Conservation (phyloP, 2,888 invertebrate species). For the Hecatera dysodea region DNA sequence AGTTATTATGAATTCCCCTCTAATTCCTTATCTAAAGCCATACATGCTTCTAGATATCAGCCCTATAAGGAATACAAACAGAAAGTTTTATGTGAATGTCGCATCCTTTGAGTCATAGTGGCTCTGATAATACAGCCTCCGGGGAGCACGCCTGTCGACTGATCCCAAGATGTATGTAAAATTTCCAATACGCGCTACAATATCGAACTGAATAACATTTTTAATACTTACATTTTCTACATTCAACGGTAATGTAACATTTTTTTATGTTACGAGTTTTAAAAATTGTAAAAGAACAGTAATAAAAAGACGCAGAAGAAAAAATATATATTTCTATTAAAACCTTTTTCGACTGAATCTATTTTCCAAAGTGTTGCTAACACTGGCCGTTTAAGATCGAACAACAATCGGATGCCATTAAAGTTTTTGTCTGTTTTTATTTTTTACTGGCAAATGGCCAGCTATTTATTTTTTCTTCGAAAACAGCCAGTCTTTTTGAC, state of each 20-base stretch:
- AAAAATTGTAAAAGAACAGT: not conserved
- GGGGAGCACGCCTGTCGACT: slow-evolving; percentile 68
- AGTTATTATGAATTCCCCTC: not conserved
- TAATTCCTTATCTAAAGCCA: slow-evolving; percentile 1
- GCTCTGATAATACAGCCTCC: slow-evolving; percentile 70
- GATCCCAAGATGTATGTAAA: slow-evolving; percentile 76
- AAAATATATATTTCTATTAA: not conserved
- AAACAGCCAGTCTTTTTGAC: slow-evolving; percentile 15
- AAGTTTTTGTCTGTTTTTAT: not conserved
- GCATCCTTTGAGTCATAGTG: slow-evolving; percentile 66
- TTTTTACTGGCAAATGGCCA: slow-evolving; percentile 18
- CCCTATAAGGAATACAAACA: slow-evolving; percentile 49
- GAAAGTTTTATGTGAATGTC: slow-evolving; percentile 67
- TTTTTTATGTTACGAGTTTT: slow-evolving; percentile 16
- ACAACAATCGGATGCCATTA: slow-evolving; percentile 42
- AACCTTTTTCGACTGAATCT: slow-evolving; percentile 11
- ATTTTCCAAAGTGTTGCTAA: not conserved
- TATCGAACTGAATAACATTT: slow-evolving; percentile 71
- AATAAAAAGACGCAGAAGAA: not conserved
- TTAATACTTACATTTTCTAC: slow-evolving; percentile 66
- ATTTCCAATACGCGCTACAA: slow-evolving; percentile 77
- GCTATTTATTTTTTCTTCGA: slow-evolving; percentile 11
- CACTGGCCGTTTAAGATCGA: slow-evolving; percentile 16
- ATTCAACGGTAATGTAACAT: slow-evolving; percentile 28
- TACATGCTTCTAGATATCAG: slow-evolving; percentile 40